Percentiles rank a stretch among this genome's conserved stretches.
phyloP scores from a whole-genome alignment of 2,113 vertebrate genomes.

The Sula dactylatra region DNA sequence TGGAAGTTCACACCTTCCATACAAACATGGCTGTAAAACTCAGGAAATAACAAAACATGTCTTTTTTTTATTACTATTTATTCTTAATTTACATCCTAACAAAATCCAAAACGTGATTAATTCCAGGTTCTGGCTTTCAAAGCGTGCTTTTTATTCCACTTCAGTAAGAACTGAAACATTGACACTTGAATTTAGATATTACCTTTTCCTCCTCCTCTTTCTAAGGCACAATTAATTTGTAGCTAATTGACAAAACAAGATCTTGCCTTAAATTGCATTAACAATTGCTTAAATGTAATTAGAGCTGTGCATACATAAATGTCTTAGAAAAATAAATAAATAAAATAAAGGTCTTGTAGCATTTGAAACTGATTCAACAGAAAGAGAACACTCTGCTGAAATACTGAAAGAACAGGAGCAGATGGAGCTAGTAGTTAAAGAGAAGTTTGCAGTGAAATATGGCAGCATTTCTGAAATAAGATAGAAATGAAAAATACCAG shows the following conservation, averaged over 20 bases:
- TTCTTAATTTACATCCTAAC: not conserved
- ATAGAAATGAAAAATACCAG: not conserved
- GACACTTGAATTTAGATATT: not conserved
- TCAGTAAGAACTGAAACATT: not conserved
- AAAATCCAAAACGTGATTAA: not conserved
- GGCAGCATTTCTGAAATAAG: not conserved
- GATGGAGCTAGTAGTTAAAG: not conserved
- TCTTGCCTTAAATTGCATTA: not conserved
- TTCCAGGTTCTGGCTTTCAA: not conserved
- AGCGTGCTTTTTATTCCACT: not conserved
- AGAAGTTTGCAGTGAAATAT: not conserved
- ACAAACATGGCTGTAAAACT: not conserved
- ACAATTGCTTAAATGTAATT: not conserved
- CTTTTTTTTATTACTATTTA: not conserved
- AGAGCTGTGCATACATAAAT: not conserved
- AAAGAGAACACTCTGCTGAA: slow-evolving; percentile 1
- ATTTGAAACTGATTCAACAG: not conserved
- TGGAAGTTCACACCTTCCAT: not conserved
- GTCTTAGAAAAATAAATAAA: not conserved
- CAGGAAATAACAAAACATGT: not conserved
- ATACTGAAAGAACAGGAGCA: not conserved
- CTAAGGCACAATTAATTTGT: not conserved
- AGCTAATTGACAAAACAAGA: not conserved
- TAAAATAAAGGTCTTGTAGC: not conserved
- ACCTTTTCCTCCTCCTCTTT: not conserved